phyloP scores from a whole-genome alignment of 1,140 invertebrate species.

The Saccostrea glomerata region DNA sequence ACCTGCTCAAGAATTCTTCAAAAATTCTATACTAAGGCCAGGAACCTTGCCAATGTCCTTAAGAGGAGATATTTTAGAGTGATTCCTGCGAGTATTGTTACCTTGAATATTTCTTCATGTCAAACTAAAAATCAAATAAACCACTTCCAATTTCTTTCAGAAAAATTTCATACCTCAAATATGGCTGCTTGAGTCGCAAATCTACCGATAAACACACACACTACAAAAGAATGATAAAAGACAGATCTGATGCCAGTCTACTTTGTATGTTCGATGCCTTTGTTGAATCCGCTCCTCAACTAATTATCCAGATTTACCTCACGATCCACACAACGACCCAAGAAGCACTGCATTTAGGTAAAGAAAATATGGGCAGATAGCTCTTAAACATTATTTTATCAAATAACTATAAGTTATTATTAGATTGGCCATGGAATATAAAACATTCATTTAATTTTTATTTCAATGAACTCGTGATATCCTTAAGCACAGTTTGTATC shows the following conservation, averaged over 20 bases:
- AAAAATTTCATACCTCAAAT: slow-evolving; percentile 69
- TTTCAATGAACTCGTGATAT: no score
- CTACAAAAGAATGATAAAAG: slow-evolving; percentile 72
- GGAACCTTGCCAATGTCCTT: no score
- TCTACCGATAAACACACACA: slow-evolving; percentile 53
- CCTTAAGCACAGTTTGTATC: no score
- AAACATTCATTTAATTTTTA: no score
- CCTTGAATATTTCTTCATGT: neutral
- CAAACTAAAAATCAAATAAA: neutral
- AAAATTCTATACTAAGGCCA: no score
- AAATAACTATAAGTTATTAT: no score
- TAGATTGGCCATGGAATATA: no score
- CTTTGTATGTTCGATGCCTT: slow-evolving; percentile 93
- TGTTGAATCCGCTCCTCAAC: slow-evolving; percentile 92
- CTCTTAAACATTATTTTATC: no score
- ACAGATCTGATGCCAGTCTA: slow-evolving; percentile 80
- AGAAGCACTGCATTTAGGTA: neutral
- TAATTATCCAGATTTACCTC: slow-evolving; percentile 90
- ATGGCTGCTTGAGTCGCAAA: slow-evolving; percentile 67
- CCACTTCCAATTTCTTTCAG: slow-evolving; percentile 53
- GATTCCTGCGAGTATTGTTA: no score
- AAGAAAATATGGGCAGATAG: neutral
- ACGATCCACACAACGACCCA: slow-evolving; percentile 76
- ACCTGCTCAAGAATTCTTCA: no score
- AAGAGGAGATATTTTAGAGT: no score